phyloP scores from a whole-genome alignment of 1,140 invertebrate genomes.

The Pachypsylla venusta region DNA sequence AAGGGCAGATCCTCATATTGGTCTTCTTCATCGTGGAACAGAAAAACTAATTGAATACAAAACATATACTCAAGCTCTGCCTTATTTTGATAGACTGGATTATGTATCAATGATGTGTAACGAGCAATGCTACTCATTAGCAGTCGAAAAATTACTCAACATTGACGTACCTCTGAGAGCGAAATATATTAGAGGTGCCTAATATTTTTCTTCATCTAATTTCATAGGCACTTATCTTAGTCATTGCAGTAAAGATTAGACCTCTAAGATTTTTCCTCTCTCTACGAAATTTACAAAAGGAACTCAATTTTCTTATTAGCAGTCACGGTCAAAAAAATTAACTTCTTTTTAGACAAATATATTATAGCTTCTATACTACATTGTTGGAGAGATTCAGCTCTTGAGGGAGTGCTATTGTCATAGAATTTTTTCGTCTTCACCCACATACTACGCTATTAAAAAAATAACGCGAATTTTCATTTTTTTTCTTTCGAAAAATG shows the following conservation, averaged over 20 bases:
- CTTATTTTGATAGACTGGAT: slow-evolving; percentile 97
- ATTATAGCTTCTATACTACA: no score
- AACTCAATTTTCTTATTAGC: not conserved
- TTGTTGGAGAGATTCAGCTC: no score
- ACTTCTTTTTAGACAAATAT: no score
- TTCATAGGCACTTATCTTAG: not conserved
- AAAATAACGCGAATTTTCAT: no score
- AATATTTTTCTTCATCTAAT: slow-evolving; percentile 27
- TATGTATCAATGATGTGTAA: slow-evolving; percentile 99
- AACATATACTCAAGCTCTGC: slow-evolving; percentile 91
- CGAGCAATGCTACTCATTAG: slow-evolving; percentile 91
- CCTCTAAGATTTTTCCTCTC: not conserved
- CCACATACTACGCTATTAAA: no score
- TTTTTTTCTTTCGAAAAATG: no score
- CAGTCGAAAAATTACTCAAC: slow-evolving; percentile 90
- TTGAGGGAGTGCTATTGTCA: no score
- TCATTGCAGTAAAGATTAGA: no score
- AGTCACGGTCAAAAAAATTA: no score
- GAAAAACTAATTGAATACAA: slow-evolving; percentile 99
- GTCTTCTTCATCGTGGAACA: slow-evolving; percentile 86
- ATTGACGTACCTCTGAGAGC: slow-evolving; percentile 87
- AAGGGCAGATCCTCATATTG: slow-evolving; percentile 90
- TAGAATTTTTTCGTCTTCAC: no score
- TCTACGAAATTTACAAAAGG: not conserved
- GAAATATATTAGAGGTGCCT: slow-evolving; percentile 92